A percentile compares a stretch with the other conserved stretches of the same genome.
These are phyloP conservation scores for Heteromurus nitidus DNA, from an alignment of 2,888 invertebrate genomes.

Conservation along the genomic window DNA sequence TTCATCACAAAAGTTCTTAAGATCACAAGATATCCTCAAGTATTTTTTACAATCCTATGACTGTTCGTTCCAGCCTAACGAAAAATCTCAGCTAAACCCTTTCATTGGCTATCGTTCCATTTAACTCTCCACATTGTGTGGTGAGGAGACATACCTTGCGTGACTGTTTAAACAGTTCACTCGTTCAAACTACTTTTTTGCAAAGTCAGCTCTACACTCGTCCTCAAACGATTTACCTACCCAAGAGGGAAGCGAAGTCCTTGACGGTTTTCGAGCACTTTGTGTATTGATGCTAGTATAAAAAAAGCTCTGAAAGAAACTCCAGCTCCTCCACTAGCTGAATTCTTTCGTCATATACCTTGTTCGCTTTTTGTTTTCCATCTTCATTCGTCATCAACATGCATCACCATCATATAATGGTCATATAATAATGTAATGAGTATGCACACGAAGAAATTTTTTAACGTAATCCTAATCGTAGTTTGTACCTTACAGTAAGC, in stretches of 20 bases:
- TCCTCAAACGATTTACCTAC: background rate
- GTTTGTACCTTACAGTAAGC: too few species aligned
- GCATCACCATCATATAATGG: too few species aligned
- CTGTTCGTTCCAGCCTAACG: background rate
- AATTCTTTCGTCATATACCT: too few species aligned
- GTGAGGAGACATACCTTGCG: background rate
- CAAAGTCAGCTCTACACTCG: constrained; percentile 36
- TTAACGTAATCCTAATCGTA: too few species aligned
- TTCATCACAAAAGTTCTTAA: background rate
- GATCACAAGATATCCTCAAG: constrained; percentile 15
- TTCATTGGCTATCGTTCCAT: constrained; percentile 4
- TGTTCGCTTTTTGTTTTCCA: constrained; percentile 14
- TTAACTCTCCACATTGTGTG: background rate
- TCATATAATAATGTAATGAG: too few species aligned
- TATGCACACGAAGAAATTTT: too few species aligned
- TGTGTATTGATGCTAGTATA: constrained; percentile 21
- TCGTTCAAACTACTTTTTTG: background rate
- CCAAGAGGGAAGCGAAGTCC: constrained; percentile 25
- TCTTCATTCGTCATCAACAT: too few species aligned
- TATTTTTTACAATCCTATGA: background rate
- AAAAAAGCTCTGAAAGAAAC: too few species aligned
- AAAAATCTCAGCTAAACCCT: background rate
- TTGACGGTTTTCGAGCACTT: constrained; percentile 26
- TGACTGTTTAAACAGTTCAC: constrained; percentile 5
- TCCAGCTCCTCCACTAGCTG: constrained; percentile 4